phyloP scores from a whole-genome alignment of 2,113 vertebrate species.

The Cricetomys ansorgei region DNA sequence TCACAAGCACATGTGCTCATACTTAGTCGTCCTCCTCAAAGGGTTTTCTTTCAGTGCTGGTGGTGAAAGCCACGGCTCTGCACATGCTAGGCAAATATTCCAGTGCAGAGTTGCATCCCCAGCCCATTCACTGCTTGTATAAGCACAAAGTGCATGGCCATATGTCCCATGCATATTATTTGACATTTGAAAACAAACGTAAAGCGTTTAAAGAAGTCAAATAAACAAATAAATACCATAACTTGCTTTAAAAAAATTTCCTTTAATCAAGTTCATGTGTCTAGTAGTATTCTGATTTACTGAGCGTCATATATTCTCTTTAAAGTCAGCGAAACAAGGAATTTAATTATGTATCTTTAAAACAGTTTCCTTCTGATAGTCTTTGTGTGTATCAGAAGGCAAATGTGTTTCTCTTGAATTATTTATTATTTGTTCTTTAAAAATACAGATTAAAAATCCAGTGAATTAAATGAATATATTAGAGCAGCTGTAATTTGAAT shows the following conservation, averaged over 20 bases:
- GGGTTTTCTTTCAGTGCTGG: background rate
- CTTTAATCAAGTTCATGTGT: background rate
- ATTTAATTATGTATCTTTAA: background rate
- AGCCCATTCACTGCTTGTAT: background rate
- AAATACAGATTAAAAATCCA: constrained; percentile 32
- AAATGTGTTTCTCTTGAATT: background rate
- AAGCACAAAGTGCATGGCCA: background rate
- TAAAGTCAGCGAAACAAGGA: background rate
- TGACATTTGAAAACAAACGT: background rate
- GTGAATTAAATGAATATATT: background rate
- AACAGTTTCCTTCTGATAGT: background rate
- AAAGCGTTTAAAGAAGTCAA: background rate
- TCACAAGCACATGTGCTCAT: background rate
- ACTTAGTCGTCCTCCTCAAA: background rate
- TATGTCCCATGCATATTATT: background rate
- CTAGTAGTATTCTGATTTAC: background rate
- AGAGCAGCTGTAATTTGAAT: background rate
- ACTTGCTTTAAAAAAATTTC: background rate
- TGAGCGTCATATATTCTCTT: background rate
- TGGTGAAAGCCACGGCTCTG: background rate
- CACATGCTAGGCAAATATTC: background rate
- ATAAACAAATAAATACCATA: background rate
- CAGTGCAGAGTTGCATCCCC: background rate
- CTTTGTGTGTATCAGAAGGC: background rate
- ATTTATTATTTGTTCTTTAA: constrained; percentile 5